Evolutionary conservation across 1,140 invertebrate genomes (phyloP), one percentile per base, ranked within the genome.

Genomic region (Conus betulinus): DNA sequence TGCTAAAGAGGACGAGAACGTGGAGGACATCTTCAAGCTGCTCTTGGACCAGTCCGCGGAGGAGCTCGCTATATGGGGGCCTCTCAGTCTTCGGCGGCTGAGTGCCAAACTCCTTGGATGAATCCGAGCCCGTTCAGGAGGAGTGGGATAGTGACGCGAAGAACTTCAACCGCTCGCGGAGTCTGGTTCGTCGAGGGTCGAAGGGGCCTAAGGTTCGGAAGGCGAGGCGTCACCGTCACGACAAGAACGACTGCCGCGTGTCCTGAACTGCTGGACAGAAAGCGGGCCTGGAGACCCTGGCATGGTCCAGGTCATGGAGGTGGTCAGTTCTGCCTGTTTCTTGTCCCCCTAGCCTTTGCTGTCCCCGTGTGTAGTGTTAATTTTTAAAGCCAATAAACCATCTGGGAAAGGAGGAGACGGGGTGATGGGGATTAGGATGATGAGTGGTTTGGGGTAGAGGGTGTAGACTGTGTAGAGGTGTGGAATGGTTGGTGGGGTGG

Each of bases 21-120:
- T n/a, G n/a, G n/a, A n/a, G n/a, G n/a, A n/a, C n/a, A n/a, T 93
- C 55, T 94, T 94, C 88, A 89, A 92, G n/a, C 82, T 92, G 60
- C 88, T 94, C 81, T 90, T 93, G 52, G 92, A 93, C 85, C 93
- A 94, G 88, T 91, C 89, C 85, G 89, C 5, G 90, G 90, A 6
- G 89, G 84, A n/a, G 88, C 83, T 20, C 74, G 88, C 6, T 88
- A 91, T 71, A 55, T 88, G 57, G 90, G n/a, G 89, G 11, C 82
- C 88, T 27, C 51, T 90, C 25, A 87, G 87, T 76, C 78, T 82
- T 57, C 88, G 94, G 27, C 88, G 94, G n/a, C 74, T 93, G 63
- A 93, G 93, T 88, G 89, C 90, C n/a, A 91, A n/a, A 93, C 88
- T 92, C 93, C 13, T 79, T 93, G 39, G 93, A 92, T 60, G 92